These are phyloP conservation scores for Passerina amoena DNA, from an alignment of 2,113 vertebrate genomes.

Conservation along the genomic window DNA sequence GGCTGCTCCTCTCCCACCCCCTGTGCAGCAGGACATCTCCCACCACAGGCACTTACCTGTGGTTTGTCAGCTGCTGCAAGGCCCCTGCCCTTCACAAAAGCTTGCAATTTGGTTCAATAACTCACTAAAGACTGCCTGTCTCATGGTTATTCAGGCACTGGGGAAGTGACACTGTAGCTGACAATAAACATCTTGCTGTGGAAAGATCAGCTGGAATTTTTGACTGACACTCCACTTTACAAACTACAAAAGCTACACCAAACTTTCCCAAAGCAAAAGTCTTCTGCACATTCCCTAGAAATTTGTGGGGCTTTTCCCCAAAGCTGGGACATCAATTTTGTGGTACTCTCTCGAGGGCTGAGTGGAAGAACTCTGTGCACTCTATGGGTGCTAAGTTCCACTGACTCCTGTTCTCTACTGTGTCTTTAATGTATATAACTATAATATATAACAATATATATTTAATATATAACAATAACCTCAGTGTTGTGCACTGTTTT, in stretches of 20 bases:
- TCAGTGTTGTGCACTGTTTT: neutral
- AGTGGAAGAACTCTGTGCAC: too few species aligned
- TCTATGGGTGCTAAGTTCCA: accelerated
- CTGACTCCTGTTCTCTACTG: neutral
- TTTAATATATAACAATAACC: neutral
- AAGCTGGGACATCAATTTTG: neutral
- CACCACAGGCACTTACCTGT: accelerated
- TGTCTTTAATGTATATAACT: neutral
- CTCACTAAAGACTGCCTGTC: accelerated
- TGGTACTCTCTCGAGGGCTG: neutral
- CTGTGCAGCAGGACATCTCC: neutral
- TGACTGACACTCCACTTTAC: neutral
- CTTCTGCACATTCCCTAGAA: neutral
- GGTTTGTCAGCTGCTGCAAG: neutral
- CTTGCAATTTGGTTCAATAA: too few species aligned
- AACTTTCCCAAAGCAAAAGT: neutral
- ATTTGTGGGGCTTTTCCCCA: neutral
- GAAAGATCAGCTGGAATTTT: neutral
- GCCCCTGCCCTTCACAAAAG: neutral
- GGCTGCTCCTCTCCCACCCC: neutral
- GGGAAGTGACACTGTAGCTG: neutral
- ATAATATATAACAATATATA: neutral
- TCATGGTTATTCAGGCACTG: neutral
- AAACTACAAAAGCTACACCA: neutral
- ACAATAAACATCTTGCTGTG: neutral